A percentile compares a stretch with the other conserved stretches of the same genome.
phyloP scores from a whole-genome alignment of 2,888 invertebrate species.

The Erebia ligea region DNA sequence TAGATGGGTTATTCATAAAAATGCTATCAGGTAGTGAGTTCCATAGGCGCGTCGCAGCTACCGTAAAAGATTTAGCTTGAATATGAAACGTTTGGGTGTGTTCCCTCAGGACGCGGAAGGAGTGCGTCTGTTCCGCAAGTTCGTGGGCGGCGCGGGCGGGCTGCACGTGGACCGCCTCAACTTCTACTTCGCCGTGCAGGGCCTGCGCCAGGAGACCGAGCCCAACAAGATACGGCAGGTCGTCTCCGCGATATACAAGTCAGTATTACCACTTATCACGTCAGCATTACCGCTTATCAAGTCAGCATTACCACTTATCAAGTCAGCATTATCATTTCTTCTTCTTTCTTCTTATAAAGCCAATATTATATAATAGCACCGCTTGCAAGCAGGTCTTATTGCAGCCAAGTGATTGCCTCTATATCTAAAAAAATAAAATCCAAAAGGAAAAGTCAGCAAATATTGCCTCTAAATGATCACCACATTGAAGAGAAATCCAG shows the following conservation, averaged over 20 bases:
- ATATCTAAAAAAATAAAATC: too few relatives aligned
- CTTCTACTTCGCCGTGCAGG: slow-evolving; percentile 97
- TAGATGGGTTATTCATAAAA: too few relatives aligned
- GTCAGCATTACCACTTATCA: background rate
- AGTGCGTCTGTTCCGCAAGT: slow-evolving; percentile 92
- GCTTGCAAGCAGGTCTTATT: too few relatives aligned
- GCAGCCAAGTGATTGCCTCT: too few relatives aligned
- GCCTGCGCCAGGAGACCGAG: slow-evolving; percentile 89
- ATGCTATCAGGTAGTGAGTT: too few relatives aligned
- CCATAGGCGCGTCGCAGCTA: too few relatives aligned
- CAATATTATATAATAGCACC: too few relatives aligned
- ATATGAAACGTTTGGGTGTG: background rate
- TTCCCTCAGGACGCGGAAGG: slow-evolving; percentile 90
- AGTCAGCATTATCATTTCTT: background rate
- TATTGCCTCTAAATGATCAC: too few relatives aligned
- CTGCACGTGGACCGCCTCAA: slow-evolving; percentile 91
- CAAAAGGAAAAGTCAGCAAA: too few relatives aligned
- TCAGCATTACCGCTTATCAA: background rate
- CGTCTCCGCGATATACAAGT: slow-evolving; percentile 93
- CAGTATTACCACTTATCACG: slow-evolving; percentile 46
- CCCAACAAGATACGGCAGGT: slow-evolving; percentile 87
- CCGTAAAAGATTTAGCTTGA: too few relatives aligned
- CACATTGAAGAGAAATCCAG: too few relatives aligned
- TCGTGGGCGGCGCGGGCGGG: slow-evolving; percentile 90
- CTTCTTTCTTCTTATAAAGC: background rate